Conservation (phyloP, 2,797 vertebrate species). For the Hippopotamyrus pictus region DNA sequence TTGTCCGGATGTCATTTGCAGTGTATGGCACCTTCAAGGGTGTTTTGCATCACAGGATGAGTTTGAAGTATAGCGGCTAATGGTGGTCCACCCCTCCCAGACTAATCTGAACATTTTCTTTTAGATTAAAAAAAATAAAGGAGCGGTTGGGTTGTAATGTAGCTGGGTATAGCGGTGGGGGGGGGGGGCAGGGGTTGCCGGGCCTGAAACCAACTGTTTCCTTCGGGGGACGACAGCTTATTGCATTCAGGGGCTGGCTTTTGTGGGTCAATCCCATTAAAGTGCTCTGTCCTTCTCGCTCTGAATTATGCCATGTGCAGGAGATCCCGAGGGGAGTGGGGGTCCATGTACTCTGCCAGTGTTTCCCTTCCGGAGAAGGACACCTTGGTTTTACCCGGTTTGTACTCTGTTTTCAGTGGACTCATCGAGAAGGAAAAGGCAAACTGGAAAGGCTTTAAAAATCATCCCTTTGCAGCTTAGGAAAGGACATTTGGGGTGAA, state of each 20-base stretch:
- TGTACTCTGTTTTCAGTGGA: not conserved
- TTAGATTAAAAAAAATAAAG: not conserved
- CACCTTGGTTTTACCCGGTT: not conserved
- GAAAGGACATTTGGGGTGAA: not conserved
- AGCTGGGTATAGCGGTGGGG: not conserved
- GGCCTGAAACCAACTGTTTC: not conserved
- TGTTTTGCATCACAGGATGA: not conserved
- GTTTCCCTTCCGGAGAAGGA: not conserved
- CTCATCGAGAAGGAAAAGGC: not conserved
- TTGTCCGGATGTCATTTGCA: not conserved
- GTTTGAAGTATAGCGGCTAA: not conserved
- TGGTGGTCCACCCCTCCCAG: not conserved
- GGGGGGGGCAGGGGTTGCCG: not conserved
- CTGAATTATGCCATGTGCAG: not conserved
- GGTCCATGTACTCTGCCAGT: not conserved
- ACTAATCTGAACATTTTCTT: not conserved
- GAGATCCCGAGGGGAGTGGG: not conserved
- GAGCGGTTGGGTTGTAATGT: not conserved
- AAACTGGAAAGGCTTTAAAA: not conserved
- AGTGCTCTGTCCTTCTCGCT: not conserved
- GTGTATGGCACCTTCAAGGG: not conserved
- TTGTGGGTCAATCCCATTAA: conserved; percentile 6
- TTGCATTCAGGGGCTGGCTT: not conserved
- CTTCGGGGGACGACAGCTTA: not conserved
- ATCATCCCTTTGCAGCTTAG: not conserved